These are phyloP conservation scores for Eunapius fragilis DNA, from an alignment of 37 sponge, comb jelly and placozoan species.

Conservation along the genomic window DNA sequence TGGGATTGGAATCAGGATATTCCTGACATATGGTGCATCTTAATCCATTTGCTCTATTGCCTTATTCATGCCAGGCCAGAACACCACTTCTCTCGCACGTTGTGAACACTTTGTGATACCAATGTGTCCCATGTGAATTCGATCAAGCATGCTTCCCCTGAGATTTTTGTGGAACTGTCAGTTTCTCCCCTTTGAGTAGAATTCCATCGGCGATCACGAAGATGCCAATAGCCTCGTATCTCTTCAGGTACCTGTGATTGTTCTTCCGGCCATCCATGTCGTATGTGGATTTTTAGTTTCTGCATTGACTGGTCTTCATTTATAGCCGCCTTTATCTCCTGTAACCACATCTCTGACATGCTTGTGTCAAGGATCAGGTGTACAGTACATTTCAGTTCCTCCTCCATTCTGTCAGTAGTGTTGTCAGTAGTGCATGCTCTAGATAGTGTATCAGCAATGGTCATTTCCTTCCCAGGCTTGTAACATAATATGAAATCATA, in stretches of 20 bases:
- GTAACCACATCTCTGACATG: background rate
- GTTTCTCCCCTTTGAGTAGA: constrained; percentile 16
- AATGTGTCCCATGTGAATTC: constrained; percentile 44
- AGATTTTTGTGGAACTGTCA: constrained; percentile 29
- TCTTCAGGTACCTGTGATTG: constrained; percentile 3
- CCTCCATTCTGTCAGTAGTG: background rate
- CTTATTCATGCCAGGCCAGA: too few species aligned
- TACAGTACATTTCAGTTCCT: constrained; percentile 1
- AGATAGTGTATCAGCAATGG: constrained; percentile 56
- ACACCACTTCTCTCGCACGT: constrained; percentile 12
- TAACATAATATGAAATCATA: background rate
- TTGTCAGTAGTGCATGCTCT: constrained; percentile 10
- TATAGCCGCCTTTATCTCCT: background rate
- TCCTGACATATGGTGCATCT: background rate
- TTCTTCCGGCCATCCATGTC: constrained; percentile 24
- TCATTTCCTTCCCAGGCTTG: too few species aligned
- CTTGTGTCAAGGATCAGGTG: background rate
- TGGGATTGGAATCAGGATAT: background rate
- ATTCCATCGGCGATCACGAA: constrained; percentile 23
- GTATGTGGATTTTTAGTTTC: background rate
- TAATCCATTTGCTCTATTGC: constrained; percentile 18
- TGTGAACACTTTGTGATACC: constrained; percentile 46
- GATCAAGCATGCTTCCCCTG: constrained; percentile 7
- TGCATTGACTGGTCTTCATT: too few species aligned
- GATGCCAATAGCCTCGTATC: background rate